Base-by-base conservation (phyloP, 2,888 invertebrate species). In the Chaetogeoica ovagalla region DNA sequence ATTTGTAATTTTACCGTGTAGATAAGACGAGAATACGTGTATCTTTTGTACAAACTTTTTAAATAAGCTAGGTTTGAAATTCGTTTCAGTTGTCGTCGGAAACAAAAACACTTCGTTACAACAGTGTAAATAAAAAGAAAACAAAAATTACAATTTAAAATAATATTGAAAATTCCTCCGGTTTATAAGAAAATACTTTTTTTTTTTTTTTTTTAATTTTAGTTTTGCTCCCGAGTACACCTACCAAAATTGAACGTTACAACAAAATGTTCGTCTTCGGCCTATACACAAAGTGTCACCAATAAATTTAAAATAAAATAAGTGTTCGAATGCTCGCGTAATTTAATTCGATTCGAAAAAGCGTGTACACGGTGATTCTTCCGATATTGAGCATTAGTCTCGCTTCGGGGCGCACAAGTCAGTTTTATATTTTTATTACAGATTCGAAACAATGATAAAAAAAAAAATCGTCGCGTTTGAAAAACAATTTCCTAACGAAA, bases 41-140 rank as follows among this genome's bases (percentile, higher is more conserved):
- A 39, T 74, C 17, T 39, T 74, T 74, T 63, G 17, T 13, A 74
- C 21, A 74, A 74, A 74, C 21, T 65, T 65, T 74, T 74, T 57
- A 23, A 74, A 74, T 57, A 74, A 74, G 52, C 55, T 63, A 65
- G 21, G 52, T 39, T 69, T 68, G 23, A 21, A 43, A 8, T n/a
- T 39, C 57, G 39, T 65, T 74, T 65, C 55, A 39, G 9, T 73
- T 74, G 2, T 65, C 60, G 57, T 39, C 9, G 37, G 57, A 63
- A 37, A 62, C 63, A 55, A 55, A 39, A 65, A 39, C 37, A 39
- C 21, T 39, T 74, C 21, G 37, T 65, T 65, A 74, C 21, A 39
- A 74, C n/a, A 74, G 63, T 63, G 6, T 19, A 55, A 70, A 71
- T 57, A 71, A 57, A 52, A 74, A 30, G 4, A 30, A 30, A 30